phyloP scores from a whole-genome alignment of 2,888 invertebrate species.

The Patella ulyssiponensis region DNA sequence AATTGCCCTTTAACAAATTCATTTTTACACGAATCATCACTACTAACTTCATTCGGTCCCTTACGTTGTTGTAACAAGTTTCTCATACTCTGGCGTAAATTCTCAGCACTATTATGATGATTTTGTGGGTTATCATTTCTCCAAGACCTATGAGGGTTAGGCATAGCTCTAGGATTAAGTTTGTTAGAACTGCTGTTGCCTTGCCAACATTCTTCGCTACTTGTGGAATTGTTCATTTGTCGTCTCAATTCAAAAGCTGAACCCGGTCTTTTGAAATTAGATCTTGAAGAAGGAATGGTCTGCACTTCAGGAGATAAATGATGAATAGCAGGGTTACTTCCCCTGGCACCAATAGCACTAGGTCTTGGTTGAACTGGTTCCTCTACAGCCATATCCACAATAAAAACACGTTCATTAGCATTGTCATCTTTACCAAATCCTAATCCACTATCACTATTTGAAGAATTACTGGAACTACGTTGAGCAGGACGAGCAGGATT shows the following conservation, averaged over 20 bases:
- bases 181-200: constrained; percentile 62
- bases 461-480: constrained; percentile 80
- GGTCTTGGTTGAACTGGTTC: not conserved
- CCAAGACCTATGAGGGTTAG: constrained; percentile 68
- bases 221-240: constrained; percentile 46
- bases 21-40: constrained; percentile 2
- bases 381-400: constrained; percentile 39
- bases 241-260: constrained; percentile 37
- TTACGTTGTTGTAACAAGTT: constrained; percentile 52
- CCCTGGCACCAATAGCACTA: constrained; percentile 2
- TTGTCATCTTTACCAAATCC: constrained; percentile 79
- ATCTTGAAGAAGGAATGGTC: constrained; percentile 40
- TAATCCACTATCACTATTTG: constrained; percentile 95
- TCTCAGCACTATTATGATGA: constrained; percentile 61
- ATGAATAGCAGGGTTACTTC: constrained; percentile 30
- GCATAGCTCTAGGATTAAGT: constrained; percentile 80
- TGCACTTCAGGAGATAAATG: constrained; percentile 49
- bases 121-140: constrained; percentile 57
- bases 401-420: constrained; percentile 34
- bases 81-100: constrained; percentile 68
- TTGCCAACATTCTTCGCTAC: constrained; percentile 46
- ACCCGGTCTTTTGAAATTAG: constrained; percentile 27
- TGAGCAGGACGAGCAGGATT: constrained; percentile 50
- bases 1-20: constrained; percentile 2
- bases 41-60: constrained; percentile 5